Conservation (phyloP, 2,113 vertebrate genomes). For the Pseudorasbora parva region DNA sequence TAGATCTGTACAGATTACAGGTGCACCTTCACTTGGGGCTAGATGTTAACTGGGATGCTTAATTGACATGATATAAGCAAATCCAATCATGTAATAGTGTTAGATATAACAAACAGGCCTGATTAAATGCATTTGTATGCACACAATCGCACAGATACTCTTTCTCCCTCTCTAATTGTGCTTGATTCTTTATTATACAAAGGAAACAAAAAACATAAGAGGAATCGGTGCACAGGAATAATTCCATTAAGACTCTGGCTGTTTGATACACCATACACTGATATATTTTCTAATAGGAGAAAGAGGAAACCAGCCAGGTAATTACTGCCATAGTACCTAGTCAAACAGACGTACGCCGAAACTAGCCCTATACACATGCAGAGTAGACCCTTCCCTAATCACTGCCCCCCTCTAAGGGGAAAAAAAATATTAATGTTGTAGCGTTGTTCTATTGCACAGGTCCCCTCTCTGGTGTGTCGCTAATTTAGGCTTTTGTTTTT, state of each 20-base stretch:
- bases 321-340: slow-evolving; percentile 62
- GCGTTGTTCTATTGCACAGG: slow-evolving; percentile 42
- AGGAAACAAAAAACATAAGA: slow-evolving; percentile 20
- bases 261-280: slow-evolving; percentile 52
- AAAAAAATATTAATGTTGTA: slow-evolving; percentile 43
- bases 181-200: slow-evolving; percentile 41
- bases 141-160: slow-evolving; percentile 35
- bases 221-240: slow-evolving; percentile 44
- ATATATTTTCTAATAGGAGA: slow-evolving; percentile 62
- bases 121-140: slow-evolving; percentile 42
- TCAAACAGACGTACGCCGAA: slow-evolving; percentile 24
- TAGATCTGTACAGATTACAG: slow-evolving; percentile 38
- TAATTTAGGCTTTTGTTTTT: slow-evolving; percentile 63
- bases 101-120: slow-evolving; percentile 44
- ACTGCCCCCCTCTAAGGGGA: not conserved
- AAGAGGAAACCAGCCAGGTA: slow-evolving; percentile 63
- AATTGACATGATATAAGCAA: slow-evolving; percentile 34
- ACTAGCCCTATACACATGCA: slow-evolving; percentile 42
- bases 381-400: slow-evolving; percentile 1
- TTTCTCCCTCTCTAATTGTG: slow-evolving; percentile 12
- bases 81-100: slow-evolving; percentile 24
- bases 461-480: slow-evolving; percentile 41
- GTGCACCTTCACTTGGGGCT: not conserved
- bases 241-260: slow-evolving; percentile 58
- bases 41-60: slow-evolving; percentile 29